These are phyloP conservation scores for Diachasma alloeum DNA, from an alignment of 1,140 invertebrate species.

Conservation along the genomic window DNA sequence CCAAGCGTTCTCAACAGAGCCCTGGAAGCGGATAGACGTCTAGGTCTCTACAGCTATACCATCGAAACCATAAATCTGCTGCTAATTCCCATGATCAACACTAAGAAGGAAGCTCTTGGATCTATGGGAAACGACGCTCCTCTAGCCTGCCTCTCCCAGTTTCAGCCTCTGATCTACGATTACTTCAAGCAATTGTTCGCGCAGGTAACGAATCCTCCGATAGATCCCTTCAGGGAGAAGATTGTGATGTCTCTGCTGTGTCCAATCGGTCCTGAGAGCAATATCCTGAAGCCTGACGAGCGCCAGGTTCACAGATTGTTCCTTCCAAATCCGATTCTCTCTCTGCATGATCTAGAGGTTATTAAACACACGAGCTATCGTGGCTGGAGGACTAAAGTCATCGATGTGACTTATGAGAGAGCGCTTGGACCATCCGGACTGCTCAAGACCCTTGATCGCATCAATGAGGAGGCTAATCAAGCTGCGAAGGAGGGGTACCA, in stretches of 20 bases:
- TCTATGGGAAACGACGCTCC: slow-evolving; percentile 99
- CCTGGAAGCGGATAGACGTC: slow-evolving; percentile 81
- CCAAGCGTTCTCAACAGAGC: slow-evolving; percentile 51
- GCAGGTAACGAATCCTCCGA: slow-evolving; percentile 99
- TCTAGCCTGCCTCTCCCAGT: slow-evolving; percentile 93
- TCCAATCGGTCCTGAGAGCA: slow-evolving; percentile 91
- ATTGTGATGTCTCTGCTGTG: slow-evolving; percentile 98
- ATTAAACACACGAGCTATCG: slow-evolving; percentile 86
- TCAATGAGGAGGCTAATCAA: slow-evolving; percentile 82
- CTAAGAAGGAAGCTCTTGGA: slow-evolving; percentile 98
- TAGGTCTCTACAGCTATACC: slow-evolving; percentile 93
- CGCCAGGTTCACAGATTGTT: slow-evolving; percentile 93
- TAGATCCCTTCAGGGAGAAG: slow-evolving; percentile 98
- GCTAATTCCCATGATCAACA: slow-evolving; percentile 94
- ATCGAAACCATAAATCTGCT: slow-evolving; percentile 95
- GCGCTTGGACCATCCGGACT: slow-evolving; percentile 78
- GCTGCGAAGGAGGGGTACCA: slow-evolving; percentile 86
- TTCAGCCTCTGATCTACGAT: slow-evolving; percentile 93
- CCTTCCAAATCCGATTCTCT: slow-evolving; percentile 93
- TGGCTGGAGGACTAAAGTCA: slow-evolving; percentile 89
- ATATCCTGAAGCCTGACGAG: slow-evolving; percentile 90
- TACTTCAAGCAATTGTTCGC: slow-evolving; percentile 99
- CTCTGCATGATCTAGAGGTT: slow-evolving; percentile 88
- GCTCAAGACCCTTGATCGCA: slow-evolving; percentile 77
- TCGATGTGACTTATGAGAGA: slow-evolving; percentile 89